Evolutionary conservation across 2,797 vertebrate genomes (phyloP), one percentile per base, ranked within the genome.

Genomic region (Macropus fuliginosus): DNA sequence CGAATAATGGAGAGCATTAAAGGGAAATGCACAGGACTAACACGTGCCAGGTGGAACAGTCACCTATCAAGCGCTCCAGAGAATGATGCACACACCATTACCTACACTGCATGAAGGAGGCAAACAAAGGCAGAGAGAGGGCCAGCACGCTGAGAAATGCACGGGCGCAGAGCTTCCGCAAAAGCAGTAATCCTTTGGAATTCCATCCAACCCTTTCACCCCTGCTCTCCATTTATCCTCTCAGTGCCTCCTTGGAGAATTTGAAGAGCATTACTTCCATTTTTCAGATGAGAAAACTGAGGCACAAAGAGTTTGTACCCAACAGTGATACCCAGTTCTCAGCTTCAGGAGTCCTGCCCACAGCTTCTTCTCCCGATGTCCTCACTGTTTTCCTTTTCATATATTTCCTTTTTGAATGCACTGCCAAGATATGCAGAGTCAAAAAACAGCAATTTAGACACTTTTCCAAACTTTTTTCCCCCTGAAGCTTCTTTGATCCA

Each of bases 1-100:
- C 95, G 0, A 97, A 98, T 98, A 97, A 97, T 96, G 97, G 95
- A 94, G 96, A 97, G 95, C 94, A 96, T 98, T 97, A 97, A 97
- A 97, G 89, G 97, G 95, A 98, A 96, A 97, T 97, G 96, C 91
- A 97, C 97, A 93, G 74, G 95, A 95, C 96, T 50, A 95, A 95
- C 97, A 96, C 66, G 55, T 96, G 91, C 91, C 81, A 95, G 97
- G 96, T 95, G 96, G 95, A 94, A 90, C 95, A 95, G 98, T 97
- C 97, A 98, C 98, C 98, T 94, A 93, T 96, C 96, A 96, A 92
- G 97, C 93, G 1, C 97, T 93, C 93, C 4, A 2, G 54, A 94
- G 97, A 95, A 93, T 0, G 13, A 95, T 97, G 92, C 92, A 96
- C 96, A 98, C 95, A 52, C 95, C 97, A 97, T 98, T 98, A 98